Percentiles rank a stretch among this genome's conserved stretches.
phyloP scores from a whole-genome alignment of 2,113 vertebrate genomes.

The Calyptommatus sinebrachiatus region DNA sequence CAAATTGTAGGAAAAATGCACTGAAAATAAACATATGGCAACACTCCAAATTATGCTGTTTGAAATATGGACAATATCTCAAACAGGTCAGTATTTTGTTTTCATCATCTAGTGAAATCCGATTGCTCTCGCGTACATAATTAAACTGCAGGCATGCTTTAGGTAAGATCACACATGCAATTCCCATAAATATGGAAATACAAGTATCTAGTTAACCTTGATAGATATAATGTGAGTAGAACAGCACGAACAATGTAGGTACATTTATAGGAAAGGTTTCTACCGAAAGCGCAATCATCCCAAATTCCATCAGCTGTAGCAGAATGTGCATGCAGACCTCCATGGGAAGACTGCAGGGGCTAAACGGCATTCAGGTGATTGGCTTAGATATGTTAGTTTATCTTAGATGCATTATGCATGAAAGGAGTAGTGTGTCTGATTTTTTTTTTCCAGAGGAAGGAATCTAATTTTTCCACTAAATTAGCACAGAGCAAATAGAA shows the following conservation, averaged over 20 bases:
- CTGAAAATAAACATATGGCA: conserved; percentile 27
- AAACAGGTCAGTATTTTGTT: conserved; percentile 20
- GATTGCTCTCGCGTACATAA: conserved; percentile 30
- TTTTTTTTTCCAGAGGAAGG: conserved; percentile 41
- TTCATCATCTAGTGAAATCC: conserved; percentile 37
- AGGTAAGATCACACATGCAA: background rate
- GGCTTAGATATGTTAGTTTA: conserved; percentile 60
- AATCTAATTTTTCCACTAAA: conserved; percentile 41
- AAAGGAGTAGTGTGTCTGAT: conserved; percentile 32
- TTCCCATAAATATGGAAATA: conserved; percentile 25
- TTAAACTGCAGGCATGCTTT: conserved; percentile 46
- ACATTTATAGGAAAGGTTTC: conserved; percentile 60
- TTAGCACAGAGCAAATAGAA: conserved; percentile 45
- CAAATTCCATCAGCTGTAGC: conserved; percentile 56
- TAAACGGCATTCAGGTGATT: conserved; percentile 58
- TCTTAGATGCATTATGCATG: conserved; percentile 61
- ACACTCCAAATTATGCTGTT: conserved; percentile 21
- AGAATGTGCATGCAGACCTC: conserved; percentile 46
- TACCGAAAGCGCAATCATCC: conserved; percentile 48
- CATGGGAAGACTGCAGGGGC: conserved; percentile 40
- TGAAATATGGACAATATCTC: conserved; percentile 8
- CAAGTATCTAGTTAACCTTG: conserved; percentile 22
- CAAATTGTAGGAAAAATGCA: background rate
- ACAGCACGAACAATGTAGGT: background rate
- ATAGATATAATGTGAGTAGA: conserved; percentile 36